Evolutionary conservation across 2,888 invertebrate genomes (phyloP).

Genomic region (Notodonta ziczac): DNA sequence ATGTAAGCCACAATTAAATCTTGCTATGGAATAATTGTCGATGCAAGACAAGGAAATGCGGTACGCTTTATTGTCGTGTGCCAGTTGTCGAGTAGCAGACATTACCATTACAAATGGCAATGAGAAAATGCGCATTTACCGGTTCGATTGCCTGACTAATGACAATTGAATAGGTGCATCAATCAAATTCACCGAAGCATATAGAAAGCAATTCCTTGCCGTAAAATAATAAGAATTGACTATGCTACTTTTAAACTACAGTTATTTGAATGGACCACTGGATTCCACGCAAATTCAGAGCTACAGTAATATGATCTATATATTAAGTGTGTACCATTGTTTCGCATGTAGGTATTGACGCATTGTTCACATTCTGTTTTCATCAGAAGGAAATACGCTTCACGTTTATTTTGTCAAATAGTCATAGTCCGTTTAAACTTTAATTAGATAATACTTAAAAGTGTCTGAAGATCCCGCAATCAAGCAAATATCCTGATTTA

Average conservation of each 20-base stretch:
- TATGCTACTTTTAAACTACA: not conserved
- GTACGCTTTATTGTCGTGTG: not conserved
- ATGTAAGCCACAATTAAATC: not conserved
- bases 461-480: no score
- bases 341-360: no score
- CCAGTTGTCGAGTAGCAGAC: not conserved
- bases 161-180: conserved; percentile 5
- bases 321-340: no score
- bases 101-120: conserved; percentile 4
- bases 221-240: not conserved
- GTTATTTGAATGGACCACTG: no score
- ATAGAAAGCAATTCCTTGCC: conserved; percentile 2
- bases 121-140: conserved; percentile 2
- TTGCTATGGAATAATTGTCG: not conserved
- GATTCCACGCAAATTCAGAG: no score
- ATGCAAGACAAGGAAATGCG: not conserved
- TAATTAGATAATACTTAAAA: no score
- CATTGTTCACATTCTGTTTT: no score
- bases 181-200: conserved; percentile 5
- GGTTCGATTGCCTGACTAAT: not conserved
- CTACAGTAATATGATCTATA: no score
- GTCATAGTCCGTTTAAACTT: no score
- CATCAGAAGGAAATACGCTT: no score
- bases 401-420: no score
- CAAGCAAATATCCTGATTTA: no score